A percentile compares a stretch with the other conserved stretches of the same genome.
These are phyloP conservation scores for Eubasilissa splendida DNA, from an alignment of 2,888 invertebrate genomes.

Conservation along the genomic window DNA sequence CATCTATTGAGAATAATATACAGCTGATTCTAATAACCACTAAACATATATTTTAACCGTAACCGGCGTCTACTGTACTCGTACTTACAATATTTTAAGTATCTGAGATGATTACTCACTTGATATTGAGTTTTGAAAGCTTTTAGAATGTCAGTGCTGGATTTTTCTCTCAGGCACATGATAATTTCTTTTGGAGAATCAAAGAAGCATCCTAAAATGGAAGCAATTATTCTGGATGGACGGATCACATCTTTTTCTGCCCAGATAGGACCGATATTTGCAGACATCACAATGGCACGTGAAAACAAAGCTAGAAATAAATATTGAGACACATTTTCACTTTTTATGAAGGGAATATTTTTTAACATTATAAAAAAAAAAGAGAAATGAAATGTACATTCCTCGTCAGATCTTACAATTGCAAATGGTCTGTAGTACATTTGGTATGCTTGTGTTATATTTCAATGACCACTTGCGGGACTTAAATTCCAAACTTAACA, in stretches of 20 bases:
- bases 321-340: neutral
- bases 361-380: no score
- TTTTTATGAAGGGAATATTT: no score
- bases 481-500: no score
- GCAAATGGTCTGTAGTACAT: no score
- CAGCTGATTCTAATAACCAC: neutral
- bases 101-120: constrained; percentile 60
- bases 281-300: constrained; percentile 80
- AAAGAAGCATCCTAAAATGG: constrained; percentile 70
- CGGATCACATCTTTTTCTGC: constrained; percentile 65
- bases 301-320: constrained; percentile 74
- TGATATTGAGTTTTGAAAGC: constrained; percentile 73
- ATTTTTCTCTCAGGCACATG: constrained; percentile 76
- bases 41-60: neutral
- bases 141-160: constrained; percentile 74
- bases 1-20: no score
- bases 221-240: constrained; percentile 73
- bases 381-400: neutral
- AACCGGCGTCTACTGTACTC: no score
- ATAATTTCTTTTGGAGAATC: constrained; percentile 72
- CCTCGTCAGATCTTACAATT: neutral
- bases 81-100: neutral
- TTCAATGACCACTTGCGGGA: no score
- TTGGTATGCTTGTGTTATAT: no score
- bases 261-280: constrained; percentile 65